These are phyloP conservation scores for Lepetodrilus schrolli DNA, from an alignment of 2,888 invertebrate genomes.

Conservation along the genomic window DNA sequence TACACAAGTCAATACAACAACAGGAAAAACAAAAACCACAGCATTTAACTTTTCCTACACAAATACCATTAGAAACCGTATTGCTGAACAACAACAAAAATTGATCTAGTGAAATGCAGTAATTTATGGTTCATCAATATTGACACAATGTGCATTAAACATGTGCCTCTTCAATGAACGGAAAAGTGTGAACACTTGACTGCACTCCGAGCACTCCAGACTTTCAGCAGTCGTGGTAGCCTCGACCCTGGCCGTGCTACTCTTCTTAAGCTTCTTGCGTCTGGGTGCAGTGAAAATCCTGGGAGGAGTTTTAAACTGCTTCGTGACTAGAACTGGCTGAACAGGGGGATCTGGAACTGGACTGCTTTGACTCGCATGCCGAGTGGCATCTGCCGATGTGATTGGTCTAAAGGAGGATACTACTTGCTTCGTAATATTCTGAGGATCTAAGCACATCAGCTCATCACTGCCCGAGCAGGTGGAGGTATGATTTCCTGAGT, in stretches of 20 bases:
- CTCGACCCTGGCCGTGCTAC: background rate
- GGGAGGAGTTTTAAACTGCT: background rate
- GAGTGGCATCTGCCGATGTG: background rate
- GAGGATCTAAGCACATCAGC: background rate
- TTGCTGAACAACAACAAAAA: no score
- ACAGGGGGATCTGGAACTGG: background rate
- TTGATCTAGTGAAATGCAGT: no score
- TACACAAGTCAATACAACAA: no score
- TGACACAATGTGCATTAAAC: background rate
- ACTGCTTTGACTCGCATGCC: background rate
- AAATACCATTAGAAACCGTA: no score
- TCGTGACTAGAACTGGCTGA: background rate
- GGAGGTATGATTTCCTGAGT: no score
- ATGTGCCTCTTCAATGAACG: background rate
- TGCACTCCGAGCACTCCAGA: background rate
- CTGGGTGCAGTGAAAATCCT: background rate
- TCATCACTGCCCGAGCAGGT: no score
- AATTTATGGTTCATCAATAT: no score
- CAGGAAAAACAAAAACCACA: no score
- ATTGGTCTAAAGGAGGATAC: background rate
- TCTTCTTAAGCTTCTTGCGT: background rate
- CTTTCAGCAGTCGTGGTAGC: background rate
- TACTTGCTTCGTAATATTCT: slow-evolving; percentile 6
- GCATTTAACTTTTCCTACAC: no score
- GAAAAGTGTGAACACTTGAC: background rate